phyloP scores from a whole-genome alignment of 2,113 vertebrate species.

The Camelus bactrianus region DNA sequence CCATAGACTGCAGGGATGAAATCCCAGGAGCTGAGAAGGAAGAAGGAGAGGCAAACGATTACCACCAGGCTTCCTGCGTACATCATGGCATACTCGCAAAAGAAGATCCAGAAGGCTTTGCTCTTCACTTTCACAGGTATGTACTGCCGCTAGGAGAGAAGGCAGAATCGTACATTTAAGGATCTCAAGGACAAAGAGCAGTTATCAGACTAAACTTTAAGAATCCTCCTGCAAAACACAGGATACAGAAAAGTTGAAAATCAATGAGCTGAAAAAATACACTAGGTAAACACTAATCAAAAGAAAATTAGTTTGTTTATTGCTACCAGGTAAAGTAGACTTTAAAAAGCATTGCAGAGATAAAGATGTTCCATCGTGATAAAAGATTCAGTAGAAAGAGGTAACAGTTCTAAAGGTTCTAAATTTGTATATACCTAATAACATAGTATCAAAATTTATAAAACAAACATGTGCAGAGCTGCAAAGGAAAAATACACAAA shows the following conservation, averaged over 20 bases:
- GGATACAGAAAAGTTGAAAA: background rate
- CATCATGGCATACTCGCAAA: constrained; percentile 92
- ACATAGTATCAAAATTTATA: constrained; percentile 29
- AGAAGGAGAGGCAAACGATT: constrained; percentile 95
- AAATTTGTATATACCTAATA: constrained; percentile 14
- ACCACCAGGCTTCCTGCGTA: constrained; percentile 95
- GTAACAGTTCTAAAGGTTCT: constrained; percentile 16
- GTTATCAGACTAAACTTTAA: background rate
- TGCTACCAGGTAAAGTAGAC: constrained; percentile 13
- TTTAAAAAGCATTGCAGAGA: background rate
- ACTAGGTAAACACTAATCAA: constrained; percentile 11
- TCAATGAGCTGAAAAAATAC: constrained; percentile 1
- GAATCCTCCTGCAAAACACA: background rate
- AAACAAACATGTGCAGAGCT: constrained; percentile 25
- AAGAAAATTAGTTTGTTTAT: background rate
- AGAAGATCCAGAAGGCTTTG: constrained; percentile 94
- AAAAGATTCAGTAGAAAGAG: constrained; percentile 12
- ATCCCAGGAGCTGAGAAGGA: constrained; percentile 98
- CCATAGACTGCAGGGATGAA: constrained; percentile 97
- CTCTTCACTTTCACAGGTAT: constrained; percentile 93
- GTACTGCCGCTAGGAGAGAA: constrained; percentile 91
- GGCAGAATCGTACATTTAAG: constrained; percentile 55
- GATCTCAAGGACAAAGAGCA: background rate
- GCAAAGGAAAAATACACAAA: constrained; percentile 35
- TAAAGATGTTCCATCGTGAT: background rate